Evolutionary conservation across 2,797 vertebrate genomes (phyloP).

Genomic region (Diplodus sargus): DNA sequence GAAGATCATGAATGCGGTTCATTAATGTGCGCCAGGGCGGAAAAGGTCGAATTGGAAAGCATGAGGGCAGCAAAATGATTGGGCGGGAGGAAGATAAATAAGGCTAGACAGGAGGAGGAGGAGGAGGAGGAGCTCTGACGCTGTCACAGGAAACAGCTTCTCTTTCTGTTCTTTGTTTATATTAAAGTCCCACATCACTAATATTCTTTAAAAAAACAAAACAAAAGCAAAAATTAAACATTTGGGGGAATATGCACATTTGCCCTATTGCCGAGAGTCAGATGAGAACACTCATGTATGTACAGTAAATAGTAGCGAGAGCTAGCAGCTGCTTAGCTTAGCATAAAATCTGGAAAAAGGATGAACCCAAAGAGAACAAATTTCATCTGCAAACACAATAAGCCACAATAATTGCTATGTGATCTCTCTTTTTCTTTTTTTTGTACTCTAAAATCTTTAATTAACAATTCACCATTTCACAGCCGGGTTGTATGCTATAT

Average conservation of each 20-base stretch:
- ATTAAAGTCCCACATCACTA: neutral
- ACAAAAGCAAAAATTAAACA: neutral
- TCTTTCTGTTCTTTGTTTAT: neutral
- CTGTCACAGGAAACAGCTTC: conserved; percentile 1
- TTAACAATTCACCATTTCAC: neutral
- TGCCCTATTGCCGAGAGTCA: neutral
- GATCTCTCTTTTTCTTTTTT: neutral
- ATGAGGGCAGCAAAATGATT: conserved; percentile 37
- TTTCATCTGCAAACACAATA: neutral
- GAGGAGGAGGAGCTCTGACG: conserved; percentile 18
- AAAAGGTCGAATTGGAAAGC: conserved; percentile 51
- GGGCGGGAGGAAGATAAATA: conserved; percentile 39
- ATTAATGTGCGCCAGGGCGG: conserved; percentile 28
- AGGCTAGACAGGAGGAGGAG: conserved; percentile 16
- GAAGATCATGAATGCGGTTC: conserved; percentile 41
- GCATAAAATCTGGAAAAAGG: neutral
- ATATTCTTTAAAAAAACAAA: neutral
- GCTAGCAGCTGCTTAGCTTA: neutral
- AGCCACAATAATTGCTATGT: neutral
- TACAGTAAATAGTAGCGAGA: neutral
- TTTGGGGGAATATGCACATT: neutral
- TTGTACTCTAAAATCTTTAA: neutral
- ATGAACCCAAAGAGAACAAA: neutral
- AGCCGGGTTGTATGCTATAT: neutral
- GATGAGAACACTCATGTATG: neutral